Evolutionary conservation across 2,797 vertebrate species (phyloP).

Genomic region (Centroberyx gerrardi): DNA sequence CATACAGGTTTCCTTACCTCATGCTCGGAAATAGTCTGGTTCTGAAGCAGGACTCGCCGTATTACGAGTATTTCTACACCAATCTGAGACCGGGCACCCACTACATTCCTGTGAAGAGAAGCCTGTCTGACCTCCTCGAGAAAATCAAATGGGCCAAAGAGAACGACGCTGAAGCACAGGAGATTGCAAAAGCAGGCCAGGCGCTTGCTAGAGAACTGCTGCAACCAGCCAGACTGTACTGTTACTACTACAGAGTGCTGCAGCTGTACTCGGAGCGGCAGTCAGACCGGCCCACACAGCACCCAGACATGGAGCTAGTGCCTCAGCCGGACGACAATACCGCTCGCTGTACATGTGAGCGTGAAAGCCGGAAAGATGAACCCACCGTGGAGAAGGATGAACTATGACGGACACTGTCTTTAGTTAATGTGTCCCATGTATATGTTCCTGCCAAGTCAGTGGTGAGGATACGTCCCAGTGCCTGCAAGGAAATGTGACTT

Average conservation of each 20-base stretch:
- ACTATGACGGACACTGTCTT: constrained; percentile 56
- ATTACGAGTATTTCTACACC: constrained; percentile 94
- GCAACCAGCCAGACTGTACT: constrained; percentile 90
- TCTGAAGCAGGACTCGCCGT: constrained; percentile 93
- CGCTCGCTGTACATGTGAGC: constrained; percentile 52
- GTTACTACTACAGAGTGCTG: constrained; percentile 90
- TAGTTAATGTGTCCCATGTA: background rate
- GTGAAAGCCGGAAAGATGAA: background rate
- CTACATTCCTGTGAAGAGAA: constrained; percentile 89
- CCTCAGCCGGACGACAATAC: constrained; percentile 62
- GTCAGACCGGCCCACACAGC: constrained; percentile 22
- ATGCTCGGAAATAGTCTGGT: constrained; percentile 94
- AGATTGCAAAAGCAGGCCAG: constrained; percentile 88
- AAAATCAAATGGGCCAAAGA: constrained; percentile 93
- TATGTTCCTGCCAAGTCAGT: background rate
- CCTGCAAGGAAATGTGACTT: too few species aligned
- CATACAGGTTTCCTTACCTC: constrained; percentile 94
- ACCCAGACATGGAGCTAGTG: constrained; percentile 77
- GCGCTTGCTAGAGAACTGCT: constrained; percentile 85
- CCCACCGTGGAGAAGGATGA: constrained; percentile 56
- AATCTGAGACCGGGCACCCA: constrained; percentile 88
- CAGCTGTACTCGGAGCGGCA: constrained; percentile 75
- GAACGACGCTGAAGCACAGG: constrained; percentile 86
- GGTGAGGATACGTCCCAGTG: too few species aligned
- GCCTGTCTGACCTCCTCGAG: constrained; percentile 91